A percentile compares a stretch with the other conserved stretches of the same genome.
These are phyloP conservation scores for Schizaphis graminum DNA, from an alignment of 2,888 invertebrate genomes.

Conservation along the genomic window DNA sequence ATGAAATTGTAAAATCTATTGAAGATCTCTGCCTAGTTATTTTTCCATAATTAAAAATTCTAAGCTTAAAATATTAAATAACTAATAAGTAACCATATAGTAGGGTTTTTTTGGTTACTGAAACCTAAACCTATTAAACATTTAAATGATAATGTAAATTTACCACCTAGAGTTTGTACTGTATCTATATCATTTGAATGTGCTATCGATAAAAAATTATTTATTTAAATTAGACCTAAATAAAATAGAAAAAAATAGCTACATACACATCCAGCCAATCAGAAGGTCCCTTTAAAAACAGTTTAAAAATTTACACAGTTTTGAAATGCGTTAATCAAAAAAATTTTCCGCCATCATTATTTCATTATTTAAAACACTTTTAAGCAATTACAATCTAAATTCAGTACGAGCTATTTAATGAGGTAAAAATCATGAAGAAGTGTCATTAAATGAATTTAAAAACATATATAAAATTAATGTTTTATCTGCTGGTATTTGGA, in stretches of 20 bases:
- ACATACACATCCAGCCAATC: not conserved
- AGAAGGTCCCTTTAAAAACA: not conserved
- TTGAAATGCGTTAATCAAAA: not conserved
- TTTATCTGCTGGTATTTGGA: conserved; percentile 2
- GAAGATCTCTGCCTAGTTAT: too few species aligned
- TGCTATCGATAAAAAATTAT: not conserved
- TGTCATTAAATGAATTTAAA: not conserved
- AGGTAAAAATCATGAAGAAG: not conserved
- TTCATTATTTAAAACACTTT: conserved; percentile 28
- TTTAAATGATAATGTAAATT: conserved; percentile 24
- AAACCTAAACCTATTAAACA: not conserved
- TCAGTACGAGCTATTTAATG: not conserved
- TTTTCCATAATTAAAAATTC: too few species aligned
- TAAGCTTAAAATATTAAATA: too few species aligned
- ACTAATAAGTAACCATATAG: too few species aligned
- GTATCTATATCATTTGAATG: not conserved
- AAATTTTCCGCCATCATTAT: conserved; percentile 9
- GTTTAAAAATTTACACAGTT: conserved; percentile 11
- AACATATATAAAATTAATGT: conserved; percentile 17
- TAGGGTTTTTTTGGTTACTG: too few species aligned
- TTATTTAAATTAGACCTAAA: conserved; percentile 24
- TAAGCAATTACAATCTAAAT: conserved; percentile 17
- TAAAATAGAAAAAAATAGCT: conserved; percentile 25
- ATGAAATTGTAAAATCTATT: too few species aligned
- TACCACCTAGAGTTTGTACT: conserved; percentile 7